These are phyloP conservation scores for Mionectes macconnelli DNA, from an alignment of 2,113 vertebrate genomes.

Conservation along the genomic window DNA sequence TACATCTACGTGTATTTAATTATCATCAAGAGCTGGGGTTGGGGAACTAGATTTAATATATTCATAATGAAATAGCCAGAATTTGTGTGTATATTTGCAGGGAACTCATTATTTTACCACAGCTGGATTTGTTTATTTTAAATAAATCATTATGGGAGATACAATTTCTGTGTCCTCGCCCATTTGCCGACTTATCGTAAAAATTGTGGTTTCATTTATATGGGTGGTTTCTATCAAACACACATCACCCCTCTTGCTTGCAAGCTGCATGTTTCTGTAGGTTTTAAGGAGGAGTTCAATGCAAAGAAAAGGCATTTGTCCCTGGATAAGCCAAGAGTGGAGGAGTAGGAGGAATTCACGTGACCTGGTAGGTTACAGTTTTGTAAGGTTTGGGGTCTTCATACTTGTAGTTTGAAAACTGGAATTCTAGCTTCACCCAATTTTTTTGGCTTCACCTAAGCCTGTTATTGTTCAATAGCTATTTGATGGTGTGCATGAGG, in stretches of 20 bases:
- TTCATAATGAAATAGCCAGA: conserved; percentile 57
- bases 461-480: neutral
- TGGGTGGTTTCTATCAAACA: conserved; percentile 29
- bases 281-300: neutral
- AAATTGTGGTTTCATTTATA: conserved; percentile 30
- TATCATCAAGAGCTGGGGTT: conserved; percentile 40
- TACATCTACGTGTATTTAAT: conserved; percentile 63
- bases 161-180: neutral
- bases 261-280: neutral
- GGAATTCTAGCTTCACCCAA: neutral
- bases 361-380: neutral
- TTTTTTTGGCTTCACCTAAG: neutral
- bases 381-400: neutral
- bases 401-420: neutral
- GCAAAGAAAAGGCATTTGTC: neutral
- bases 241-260: neutral
- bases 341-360: neutral
- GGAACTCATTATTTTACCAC: conserved; percentile 43
- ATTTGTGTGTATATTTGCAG: conserved; percentile 41
- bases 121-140: conserved; percentile 67
- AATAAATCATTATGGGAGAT: conserved; percentile 52
- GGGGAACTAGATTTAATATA: conserved; percentile 21
- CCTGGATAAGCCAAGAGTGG: neutral
- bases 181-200: neutral
- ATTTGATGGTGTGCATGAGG: neutral